Evolutionary conservation across 37 sponge, comb jelly and placozoan species (phyloP), one percentile per base, ranked within the genome.

Genomic region (Dysidea cf. avara): DNA sequence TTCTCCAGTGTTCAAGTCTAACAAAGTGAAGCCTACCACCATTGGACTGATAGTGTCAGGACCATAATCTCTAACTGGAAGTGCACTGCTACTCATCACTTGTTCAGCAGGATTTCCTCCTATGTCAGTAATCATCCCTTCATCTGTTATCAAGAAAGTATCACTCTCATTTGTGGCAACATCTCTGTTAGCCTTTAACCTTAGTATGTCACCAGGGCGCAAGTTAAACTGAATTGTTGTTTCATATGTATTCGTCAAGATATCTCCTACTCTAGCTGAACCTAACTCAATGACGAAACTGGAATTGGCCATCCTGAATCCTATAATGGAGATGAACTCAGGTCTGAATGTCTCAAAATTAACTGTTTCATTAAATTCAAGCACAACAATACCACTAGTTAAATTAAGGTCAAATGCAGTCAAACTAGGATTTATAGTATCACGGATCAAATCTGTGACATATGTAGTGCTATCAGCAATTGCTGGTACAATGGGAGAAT

Each of bases 291-390:
- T 60, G 6, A 53, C 17, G 11, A 84, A 57, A 2, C 58, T 49
- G 3, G 59, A 30, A n/a, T 21, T 52, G 16, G 80, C 31, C 40
- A 80, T 47, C 30, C 26, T 37, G 0, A 62, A n/a, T 20, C 90
- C 90, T 63, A 84, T 85, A 32, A 90, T 80, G 36, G 71, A 51
- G 46, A 90, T 84, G 34, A 76, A 84, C 25, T 81, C 90, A 35
- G 86, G 36, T 20, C 72, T 76, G 56, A 90, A 80, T 16, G 60
- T 75, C 0, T 12, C 54, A 60, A 68, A 81, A 64, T 90, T 88
- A 39, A 95, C 77, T 22, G 86, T 87, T 54, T 95, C 96, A 72
- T 95, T 88, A 84, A 95, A 95, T 0, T 81, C 76, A 17, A 95
- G 61, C 20, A 84, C 62, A 22, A 92, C 34, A 18, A 52, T 80